Evolutionary conservation across 1,140 invertebrate genomes (phyloP), one percentile per base, ranked within the genome.

Genomic region (Papilio polytes): DNA sequence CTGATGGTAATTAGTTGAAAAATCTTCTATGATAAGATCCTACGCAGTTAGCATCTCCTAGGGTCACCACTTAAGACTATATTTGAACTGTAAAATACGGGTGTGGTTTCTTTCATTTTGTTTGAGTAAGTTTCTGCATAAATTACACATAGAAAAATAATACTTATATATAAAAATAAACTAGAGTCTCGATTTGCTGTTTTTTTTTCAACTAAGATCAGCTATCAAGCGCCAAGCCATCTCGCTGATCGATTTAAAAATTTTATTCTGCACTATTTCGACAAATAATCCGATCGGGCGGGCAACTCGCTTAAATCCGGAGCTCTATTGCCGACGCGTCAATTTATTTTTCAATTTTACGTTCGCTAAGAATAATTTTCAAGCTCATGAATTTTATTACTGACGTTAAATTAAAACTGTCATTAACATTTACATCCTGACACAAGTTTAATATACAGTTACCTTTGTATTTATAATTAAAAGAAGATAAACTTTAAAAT

Each of bases 331-430:
- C 15, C n/a, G 44, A 2, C 18, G 73, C 73, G n/a, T 74, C 44
- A 74, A 74, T 74, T 51, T 51, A 74, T 74, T 74, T 74, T 74
- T 51, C 44, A 74, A 74, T 51, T 74, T 51, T 12, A 73, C 72
- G 36, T 20, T 46, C 72, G 13, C 72, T 46, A 44, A 73, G 36
- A 44, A 44, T 44, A 44, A 41, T 73, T 73, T 73, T 18, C 36
- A 20, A 46, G 41, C 70, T 73, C 22, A 20, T 73, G 7, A 73
- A 18, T 41, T 66, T 31, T 66, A 66, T 66, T 66, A 63, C 9
- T 63, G 4, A 20, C 20, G 22, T 26, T 15, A 26, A 63, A 63
- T 63, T 66, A 66, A 66, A 66, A 20, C 20, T 31, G 26, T 26
- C 26, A 66, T 13, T 66, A 31, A 66, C 63, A 56, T 56, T 56